phyloP scores from a whole-genome alignment of 2,113 vertebrate genomes.

The Rhinichthys klamathensis region DNA sequence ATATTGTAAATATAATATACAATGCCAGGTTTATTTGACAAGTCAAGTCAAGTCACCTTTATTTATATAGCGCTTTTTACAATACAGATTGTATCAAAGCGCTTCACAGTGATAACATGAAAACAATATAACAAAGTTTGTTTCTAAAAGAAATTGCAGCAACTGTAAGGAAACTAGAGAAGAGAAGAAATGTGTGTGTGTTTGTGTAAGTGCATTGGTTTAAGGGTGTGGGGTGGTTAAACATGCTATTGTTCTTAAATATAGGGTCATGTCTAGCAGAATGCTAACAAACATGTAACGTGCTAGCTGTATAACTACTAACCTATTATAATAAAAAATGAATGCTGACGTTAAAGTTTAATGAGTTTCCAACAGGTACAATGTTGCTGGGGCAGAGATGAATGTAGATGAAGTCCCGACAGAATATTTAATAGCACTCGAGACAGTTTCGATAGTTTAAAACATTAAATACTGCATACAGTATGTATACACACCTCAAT shows the following conservation, averaged over 20 bases:
- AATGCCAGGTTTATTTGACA: no score
- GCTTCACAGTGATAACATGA: no score
- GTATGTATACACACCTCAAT: background rate
- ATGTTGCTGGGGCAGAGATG: slow-evolving; percentile 6
- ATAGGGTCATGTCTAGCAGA: background rate
- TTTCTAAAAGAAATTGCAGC: no score
- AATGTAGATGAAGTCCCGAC: background rate
- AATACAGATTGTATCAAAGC: no score
- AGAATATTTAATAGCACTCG: slow-evolving; percentile 9
- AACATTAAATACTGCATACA: background rate
- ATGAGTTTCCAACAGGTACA: slow-evolving; percentile 22
- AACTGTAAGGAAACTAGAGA: no score
- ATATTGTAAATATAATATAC: no score
- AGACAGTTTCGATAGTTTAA: background rate
- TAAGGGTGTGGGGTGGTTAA: no score
- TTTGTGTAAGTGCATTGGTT: no score
- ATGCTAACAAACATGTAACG: background rate
- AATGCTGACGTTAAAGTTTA: slow-evolving; percentile 40
- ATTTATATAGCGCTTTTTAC: no score
- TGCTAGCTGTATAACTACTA: background rate
- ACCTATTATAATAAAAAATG: slow-evolving; percentile 32
- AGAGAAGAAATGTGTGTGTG: no score
- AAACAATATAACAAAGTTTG: no score
- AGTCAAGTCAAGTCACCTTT: no score
- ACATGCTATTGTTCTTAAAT: background rate